Evolutionary conservation across 1,140 invertebrate species (phyloP).

Genomic region (Bombus ignitus): DNA sequence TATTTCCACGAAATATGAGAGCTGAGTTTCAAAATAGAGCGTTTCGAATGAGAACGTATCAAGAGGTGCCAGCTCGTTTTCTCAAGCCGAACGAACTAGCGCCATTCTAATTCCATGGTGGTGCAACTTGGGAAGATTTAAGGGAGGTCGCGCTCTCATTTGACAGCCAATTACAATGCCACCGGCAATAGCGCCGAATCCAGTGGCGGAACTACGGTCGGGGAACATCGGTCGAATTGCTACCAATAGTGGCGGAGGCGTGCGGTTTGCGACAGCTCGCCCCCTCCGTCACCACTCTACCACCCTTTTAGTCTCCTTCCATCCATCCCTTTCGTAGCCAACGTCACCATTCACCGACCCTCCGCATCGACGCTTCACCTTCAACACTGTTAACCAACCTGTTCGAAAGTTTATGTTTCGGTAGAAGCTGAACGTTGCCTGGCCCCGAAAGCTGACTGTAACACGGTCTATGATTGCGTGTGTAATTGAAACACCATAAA

Average conservation of each 20-base stretch:
- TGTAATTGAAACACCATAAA: conserved; percentile 75
- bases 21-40: background rate
- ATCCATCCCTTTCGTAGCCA: background rate
- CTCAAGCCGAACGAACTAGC: conserved; percentile 36
- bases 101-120: conserved; percentile 47
- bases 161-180: conserved; percentile 77
- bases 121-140: conserved; percentile 71
- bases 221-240: conserved; percentile 62
- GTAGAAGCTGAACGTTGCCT: conserved; percentile 24
- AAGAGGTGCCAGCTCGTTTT: conserved; percentile 11
- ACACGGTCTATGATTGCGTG: conserved; percentile 65
- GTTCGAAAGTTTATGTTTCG: conserved; percentile 52
- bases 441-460: conserved; percentile 31
- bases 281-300: conserved; percentile 1
- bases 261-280: conserved; percentile 64
- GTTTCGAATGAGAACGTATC: background rate
- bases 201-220: conserved; percentile 62
- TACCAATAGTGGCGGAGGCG: conserved; percentile 63
- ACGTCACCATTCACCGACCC: conserved; percentile 15
- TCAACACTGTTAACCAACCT: background rate
- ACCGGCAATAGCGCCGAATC: conserved; percentile 69
- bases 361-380: conserved; percentile 10
- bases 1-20: background rate
- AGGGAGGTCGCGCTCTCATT: conserved; percentile 72
- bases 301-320: background rate